Base-by-base conservation (phyloP, 92 coral and sea anemone species). In the Meandrina meandrites region DNA sequence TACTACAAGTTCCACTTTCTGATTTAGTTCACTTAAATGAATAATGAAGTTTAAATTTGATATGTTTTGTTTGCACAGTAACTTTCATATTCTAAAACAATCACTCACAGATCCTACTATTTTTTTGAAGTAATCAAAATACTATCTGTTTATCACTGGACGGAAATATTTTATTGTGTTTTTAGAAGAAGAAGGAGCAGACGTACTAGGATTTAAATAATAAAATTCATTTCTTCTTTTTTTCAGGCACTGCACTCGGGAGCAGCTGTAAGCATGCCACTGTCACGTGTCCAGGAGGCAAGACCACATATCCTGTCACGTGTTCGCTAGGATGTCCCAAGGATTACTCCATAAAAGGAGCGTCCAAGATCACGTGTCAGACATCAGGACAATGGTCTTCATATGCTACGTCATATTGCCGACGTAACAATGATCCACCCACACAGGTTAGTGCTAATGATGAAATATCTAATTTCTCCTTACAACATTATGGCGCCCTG, bases 401-500 rank as follows among this genome's bases (percentile, higher is more conserved):
- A 13, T 93, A 90, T 75, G 79, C 97, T 14, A 75, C 91, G 72
- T 90, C 99, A 32, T 97, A 90, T 86, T 97, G 99, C 87, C 93
- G 98, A 74, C 81, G 99, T 78, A 95, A 86, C 88, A 97, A 97
- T 54, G 99, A 97, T 72, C 98, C 99, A 24, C 99, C 99, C 24
- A 90, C 92, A 13, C 98, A 91, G 98, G 99, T 97, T 77, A 42
- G 70, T 24, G 18, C 58, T 32, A 12, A 8, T 76, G 57, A 42
- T 48, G 12, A 76, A 3, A 12, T n/a, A 13, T 76, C 71, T 66
- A 3, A 27, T 12, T 27, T 66, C 71, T 66, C 70, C 15, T 28
- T 27, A 12, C 32, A 66, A 66, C 11, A 1, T 27, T 3, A 66
- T 11, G 0, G 71, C 16, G 18, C 11, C 28, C 30, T 22, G 12